Evolutionary conservation across 2,797 vertebrate species (phyloP), one percentile per base, ranked within the genome.

Genomic region (Rhinophrynus dorsalis): DNA sequence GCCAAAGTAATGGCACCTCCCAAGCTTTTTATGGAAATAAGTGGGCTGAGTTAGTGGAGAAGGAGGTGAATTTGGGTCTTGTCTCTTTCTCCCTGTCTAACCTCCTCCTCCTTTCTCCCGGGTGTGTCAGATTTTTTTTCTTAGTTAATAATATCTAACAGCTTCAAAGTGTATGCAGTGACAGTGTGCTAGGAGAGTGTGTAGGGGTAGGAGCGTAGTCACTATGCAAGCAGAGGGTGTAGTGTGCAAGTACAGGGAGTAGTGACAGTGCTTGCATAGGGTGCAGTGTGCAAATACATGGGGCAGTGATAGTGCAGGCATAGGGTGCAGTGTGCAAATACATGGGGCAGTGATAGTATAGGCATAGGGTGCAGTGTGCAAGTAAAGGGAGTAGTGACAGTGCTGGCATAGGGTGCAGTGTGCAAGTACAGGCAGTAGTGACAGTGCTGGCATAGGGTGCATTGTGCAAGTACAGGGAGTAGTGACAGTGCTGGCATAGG

Each of bases 341-440:
- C n/a, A n/a, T n/a, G n/a, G n/a, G n/a, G 83, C 89, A 84, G 85
- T 91, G 91, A 92, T 92, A 94, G 91, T 93, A 86, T 89, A 13
- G n/a, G 90, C 92, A 91, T 3, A 11, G 12, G 47, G 45, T 13
- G 11, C 7, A 24, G 6, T 15, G 26, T 30, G 26, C 13, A n/a
- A 15, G 37, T 12, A 15, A n/a, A n/a, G n/a, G n/a, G 2, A 6
- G 5, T 17, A 1, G 38, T 42, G n/a, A 45, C 92, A 92, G 85
- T 89, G 90, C 86, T 84, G 86, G 88, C 85, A 74, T 48, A 82
- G 81, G 81, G 89, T 81, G 84, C 38, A 79, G 77, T 79, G 77
- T 29, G 58, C 40, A 52, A 6, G 17, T n/a, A 35, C 32, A 40
- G 47, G 7, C 45, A 29, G 29, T 17, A 47, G 26, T 2, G 8